These are phyloP conservation scores for Brachyhypopomus gauderio DNA, from an alignment of 2,113 vertebrate genomes.

Conservation along the genomic window DNA sequence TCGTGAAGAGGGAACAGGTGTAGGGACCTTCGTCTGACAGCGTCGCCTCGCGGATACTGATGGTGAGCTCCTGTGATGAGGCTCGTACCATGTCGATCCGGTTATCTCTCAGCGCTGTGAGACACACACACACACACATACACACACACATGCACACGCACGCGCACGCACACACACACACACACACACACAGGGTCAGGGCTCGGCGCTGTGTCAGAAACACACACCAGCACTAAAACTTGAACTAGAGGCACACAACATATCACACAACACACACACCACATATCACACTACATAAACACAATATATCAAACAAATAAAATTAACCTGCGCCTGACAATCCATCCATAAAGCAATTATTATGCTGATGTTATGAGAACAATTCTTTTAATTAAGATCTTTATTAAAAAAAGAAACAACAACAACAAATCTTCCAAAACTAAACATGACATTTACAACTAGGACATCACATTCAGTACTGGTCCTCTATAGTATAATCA, in stretches of 20 bases:
- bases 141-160: no score
- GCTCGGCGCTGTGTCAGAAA: neutral
- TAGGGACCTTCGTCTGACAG: conserved; percentile 95
- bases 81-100: conserved; percentile 93
- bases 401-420: conserved; percentile 11
- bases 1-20: conserved; percentile 97
- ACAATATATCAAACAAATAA: neutral
- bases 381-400: conserved; percentile 4
- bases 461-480: neutral
- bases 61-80: conserved; percentile 92
- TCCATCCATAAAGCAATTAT: no score
- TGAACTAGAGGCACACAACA: neutral
- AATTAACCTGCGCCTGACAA: no score
- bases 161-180: no score
- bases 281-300: no score
- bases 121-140: neutral
- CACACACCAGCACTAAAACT: neutral
- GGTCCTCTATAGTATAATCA: no score
- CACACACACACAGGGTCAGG: neutral
- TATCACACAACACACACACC: no score
- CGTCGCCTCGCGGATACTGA: conserved; percentile 91
- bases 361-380: no score
- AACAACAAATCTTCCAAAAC: neutral
- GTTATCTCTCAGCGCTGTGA: conserved; percentile 92
- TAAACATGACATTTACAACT: neutral